Evolutionary conservation across 2,888 invertebrate species (phyloP), one percentile per base, ranked within the genome.

Genomic region (Conus canariensis): DNA sequence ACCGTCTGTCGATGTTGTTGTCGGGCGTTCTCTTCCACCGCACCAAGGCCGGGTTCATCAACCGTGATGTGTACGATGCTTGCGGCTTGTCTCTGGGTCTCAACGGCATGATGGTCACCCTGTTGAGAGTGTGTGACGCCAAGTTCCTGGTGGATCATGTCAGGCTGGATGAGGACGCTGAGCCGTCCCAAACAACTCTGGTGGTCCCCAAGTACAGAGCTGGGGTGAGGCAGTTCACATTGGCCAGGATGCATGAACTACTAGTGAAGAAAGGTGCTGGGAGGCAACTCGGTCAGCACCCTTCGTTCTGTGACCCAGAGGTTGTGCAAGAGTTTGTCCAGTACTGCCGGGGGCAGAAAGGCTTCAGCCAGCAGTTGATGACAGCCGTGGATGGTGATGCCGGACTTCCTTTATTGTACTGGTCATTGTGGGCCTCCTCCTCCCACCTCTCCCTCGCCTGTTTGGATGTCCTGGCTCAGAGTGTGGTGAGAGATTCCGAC

Each of bases 321-420:
- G 74, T 58, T 10, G 56, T 88, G 88, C 16, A 58, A 2, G 59
- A 74, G n/a, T 30, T 88, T 12, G n/a, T 19, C 58, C 19, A 77
- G 25, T 25, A 59, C 88, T 77, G 25, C 58, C 19, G 45, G 19
- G n/a, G 9, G n/a, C 12, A 77, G 56, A 56, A 25, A 45, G 56
- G n/a, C 77, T 59, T 74, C 14, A 25, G 22, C 16, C 14, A 16
- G 58, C 77, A 19, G n/a, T 12, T 88, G 59, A n/a, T 77, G 74
- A 56, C 22, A 12, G 56, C 88, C 1, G 58, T 59, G 74, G 88
- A 88, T 25, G n/a, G 10, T 0, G 58, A 74, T 22, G 22, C 30
- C 9, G 77, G 58, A 14, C 88, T 88, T 56, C 74, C 88, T 22
- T 58, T 88, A 59, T 12, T 88, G 88, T 88, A 88, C 88, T 88